A percentile compares a stretch with the other conserved stretches of the same genome.
Evolutionary conservation across 2,113 vertebrate species (phyloP).

Genomic region (Indicator indicator): DNA sequence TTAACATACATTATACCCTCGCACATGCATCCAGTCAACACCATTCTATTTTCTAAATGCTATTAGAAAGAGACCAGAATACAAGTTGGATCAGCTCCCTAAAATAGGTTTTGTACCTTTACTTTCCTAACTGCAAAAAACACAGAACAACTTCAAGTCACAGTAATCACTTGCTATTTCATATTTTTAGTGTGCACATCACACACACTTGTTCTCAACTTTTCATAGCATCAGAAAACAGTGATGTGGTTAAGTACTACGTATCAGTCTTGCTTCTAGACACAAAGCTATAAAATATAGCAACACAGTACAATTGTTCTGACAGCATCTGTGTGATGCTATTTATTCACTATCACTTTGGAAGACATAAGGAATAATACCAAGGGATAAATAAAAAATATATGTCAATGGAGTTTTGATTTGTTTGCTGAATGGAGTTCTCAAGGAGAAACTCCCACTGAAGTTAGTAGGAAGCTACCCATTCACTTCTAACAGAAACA

Average conservation of each 20-base stretch:
- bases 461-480: not conserved
- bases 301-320: not conserved
- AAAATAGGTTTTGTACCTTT: not conserved
- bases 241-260: not conserved
- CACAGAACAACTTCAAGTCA: not conserved
- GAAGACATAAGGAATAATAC: not conserved
- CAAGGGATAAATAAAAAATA: not conserved
- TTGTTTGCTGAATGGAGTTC: not conserved
- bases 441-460: rapidly evolving
- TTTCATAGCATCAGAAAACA: not conserved
- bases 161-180: not conserved
- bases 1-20: not conserved
- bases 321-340: not conserved
- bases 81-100: not conserved
- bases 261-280: not conserved
- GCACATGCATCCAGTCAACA: not conserved
- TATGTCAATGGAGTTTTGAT: not conserved
- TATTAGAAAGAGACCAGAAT: not conserved
- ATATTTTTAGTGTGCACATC: not conserved
- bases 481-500: not conserved
- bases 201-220: not conserved
- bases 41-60: not conserved
- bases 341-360: not conserved
- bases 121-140: not conserved
- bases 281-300: not conserved